Evolutionary conservation across 2,113 vertebrate species (phyloP), one percentile per base, ranked within the genome.

Genomic region (Centropristis striata): DNA sequence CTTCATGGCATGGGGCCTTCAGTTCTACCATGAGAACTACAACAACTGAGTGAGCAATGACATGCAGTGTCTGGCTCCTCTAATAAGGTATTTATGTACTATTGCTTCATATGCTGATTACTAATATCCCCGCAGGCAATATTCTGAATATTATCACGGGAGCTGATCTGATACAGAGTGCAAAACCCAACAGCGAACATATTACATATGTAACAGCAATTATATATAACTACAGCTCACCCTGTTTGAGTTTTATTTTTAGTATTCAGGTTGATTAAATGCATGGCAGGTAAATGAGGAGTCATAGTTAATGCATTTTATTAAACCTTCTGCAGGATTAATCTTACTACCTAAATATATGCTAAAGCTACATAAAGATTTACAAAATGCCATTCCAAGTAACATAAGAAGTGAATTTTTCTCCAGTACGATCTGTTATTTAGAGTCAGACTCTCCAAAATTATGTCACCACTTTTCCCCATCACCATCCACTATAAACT

Each of bases 401-500:
- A 70, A 32, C 15, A 59, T n/a, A 68, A 61, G 16, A 73, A 4
- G 12, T 28, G 0, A 15, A 28, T 36, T 51, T 57, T 5, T 27
- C 10, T 0, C 2, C 44, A 20, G 20, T 39, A 2, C 41, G 39
- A 68, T 21, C 15, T 63, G 50, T 60, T 65, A 63, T 73, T 76
- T 36, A 53, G 47, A 55, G 32, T 69, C 4, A 32, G 32, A 37
- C 16, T 50, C 71, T 78, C 55, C 57, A 51, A 15, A 69, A 76
- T 66, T 44, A 78, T 68, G 39, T 46, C 23, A 37, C 23, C 8
- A 41, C 68, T 79, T 15, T 5, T 3, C 59, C 3, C 42, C 10
- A 37, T 55, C 57, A 65, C 9, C 61, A n/a, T 72, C 60, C 25
- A 13, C 50, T 47, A 58, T 59, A 61, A 84, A 88, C 71, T 25